Evolutionary conservation across 37 sponge, comb jelly and placozoan species (phyloP).

Genomic region (Dysidea cf. avara): DNA sequence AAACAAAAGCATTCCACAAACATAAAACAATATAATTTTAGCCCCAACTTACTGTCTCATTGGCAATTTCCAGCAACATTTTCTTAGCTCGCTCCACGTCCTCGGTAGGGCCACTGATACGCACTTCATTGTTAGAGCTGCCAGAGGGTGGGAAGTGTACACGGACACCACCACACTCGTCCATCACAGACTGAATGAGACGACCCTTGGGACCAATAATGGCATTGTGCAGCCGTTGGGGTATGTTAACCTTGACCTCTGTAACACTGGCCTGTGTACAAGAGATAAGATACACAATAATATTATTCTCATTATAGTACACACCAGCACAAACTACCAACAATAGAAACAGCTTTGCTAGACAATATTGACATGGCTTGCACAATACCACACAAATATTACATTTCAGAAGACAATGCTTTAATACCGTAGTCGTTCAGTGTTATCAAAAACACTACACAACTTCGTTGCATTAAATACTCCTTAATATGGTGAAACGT

Average conservation of each 20-base stretch:
- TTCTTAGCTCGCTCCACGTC: conserved; percentile 83
- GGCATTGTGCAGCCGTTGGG: conserved; percentile 75
- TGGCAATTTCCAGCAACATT: conserved; percentile 72
- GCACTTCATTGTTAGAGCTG: conserved; percentile 53
- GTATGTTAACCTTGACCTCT: conserved; percentile 68
- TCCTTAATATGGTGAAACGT: too few species aligned
- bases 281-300: background rate
- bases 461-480: too few species aligned
- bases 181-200: conserved; percentile 75
- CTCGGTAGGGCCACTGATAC: conserved; percentile 75
- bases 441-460: too few species aligned
- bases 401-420: too few species aligned
- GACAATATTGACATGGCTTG: background rate
- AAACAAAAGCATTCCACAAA: too few species aligned
- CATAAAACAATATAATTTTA: too few species aligned
- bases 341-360: background rate
- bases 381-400: too few species aligned
- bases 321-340: background rate
- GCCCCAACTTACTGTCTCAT: conserved; percentile 52
- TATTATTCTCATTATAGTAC: background rate
- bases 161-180: conserved; percentile 82
- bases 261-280: conserved; percentile 47
- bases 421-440: too few species aligned
- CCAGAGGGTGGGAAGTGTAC: conserved; percentile 75
- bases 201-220: conserved; percentile 90